Base-by-base conservation (phyloP, 1,140 invertebrate genomes). In the Mizuhopecten yessoensis region DNA sequence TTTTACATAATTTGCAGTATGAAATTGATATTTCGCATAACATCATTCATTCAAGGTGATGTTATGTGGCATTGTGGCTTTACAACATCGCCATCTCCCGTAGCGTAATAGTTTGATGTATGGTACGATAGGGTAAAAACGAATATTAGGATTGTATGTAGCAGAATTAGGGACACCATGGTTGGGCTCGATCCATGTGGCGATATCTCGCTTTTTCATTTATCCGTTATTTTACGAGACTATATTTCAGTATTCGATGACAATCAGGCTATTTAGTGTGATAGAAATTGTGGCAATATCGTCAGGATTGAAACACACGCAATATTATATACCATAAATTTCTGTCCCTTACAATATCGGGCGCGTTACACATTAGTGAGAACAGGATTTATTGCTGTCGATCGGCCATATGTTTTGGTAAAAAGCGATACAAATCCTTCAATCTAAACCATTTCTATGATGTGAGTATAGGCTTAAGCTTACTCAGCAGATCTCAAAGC, bases 1-100 rank as follows among this genome's bases (percentile, higher is more conserved):
- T 29, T 75, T 75, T 75, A 29, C 57, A 75, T 29, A 75, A 29
- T 29, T 75, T 75, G n/a, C 11, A n/a, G 57, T 75, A 75, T 75
- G 57, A 75, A 75, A 75, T 75, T 75, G 57, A 75, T 75, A 75
- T 75, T 75, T 75, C 57, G 0, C 57, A n/a, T 75, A 75, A 75
- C 57, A 75, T n/a, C 11, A 23, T 75, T 75, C 57, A 75, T 10
- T 75, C 23, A n/a, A 29, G 1, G 57, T 29, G 57, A 75, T 75
- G 57, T 29, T 75, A 75, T 29, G 11, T 75, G 23, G 57, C n/a
- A 1, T 75, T n/a, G n/a, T 75, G 23, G 1, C 17, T 75, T 75
- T n/a, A 75, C 57, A 75, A n/a, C 57, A 75, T 17, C 57, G 2
- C 57, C 2, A 5, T 17, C 57, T 29, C 23, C 23, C 57, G 57